A percentile compares a stretch with the other conserved stretches of the same genome.
phyloP scores from a whole-genome alignment of 2,888 invertebrate species.

The Erebia palarica region DNA sequence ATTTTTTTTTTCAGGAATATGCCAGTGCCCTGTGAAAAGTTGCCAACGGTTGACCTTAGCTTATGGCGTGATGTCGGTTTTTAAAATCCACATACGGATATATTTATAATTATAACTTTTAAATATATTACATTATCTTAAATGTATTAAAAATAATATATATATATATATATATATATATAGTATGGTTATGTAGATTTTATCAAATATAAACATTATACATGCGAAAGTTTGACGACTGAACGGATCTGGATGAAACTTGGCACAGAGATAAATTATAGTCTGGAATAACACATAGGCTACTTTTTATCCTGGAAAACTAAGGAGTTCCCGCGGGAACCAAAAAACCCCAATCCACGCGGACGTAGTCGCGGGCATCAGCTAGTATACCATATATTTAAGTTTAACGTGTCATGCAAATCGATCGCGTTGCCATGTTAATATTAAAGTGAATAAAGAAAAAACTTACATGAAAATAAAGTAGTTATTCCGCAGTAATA shows the following conservation, averaged over 20 bases:
- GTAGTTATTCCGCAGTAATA: not conserved
- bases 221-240: too few relatives aligned
- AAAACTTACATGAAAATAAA: constrained; percentile 7
- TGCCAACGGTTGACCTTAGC: constrained; percentile 76
- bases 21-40: constrained; percentile 73
- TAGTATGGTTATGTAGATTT: too few relatives aligned
- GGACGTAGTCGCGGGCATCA: too few relatives aligned
- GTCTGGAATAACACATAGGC: too few relatives aligned
- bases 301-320: too few relatives aligned
- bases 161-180: too few relatives aligned
- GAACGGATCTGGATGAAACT: too few relatives aligned
- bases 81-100: not conserved
- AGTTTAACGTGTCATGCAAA: constrained; percentile 3
- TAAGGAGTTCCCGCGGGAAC: too few relatives aligned
- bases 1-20: constrained; percentile 70
- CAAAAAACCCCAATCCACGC: too few relatives aligned
- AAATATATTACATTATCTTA: not conserved
- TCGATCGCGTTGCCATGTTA: constrained; percentile 1
- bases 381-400: not conserved
- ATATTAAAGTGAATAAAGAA: not conserved
- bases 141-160: too few relatives aligned
- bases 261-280: too few relatives aligned
- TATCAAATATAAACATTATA: too few relatives aligned
- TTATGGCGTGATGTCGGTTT: constrained; percentile 73
- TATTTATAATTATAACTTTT: not conserved